Evolutionary conservation across 1,140 invertebrate genomes (phyloP).

Genomic region (Macrostomum lignano): DNA sequence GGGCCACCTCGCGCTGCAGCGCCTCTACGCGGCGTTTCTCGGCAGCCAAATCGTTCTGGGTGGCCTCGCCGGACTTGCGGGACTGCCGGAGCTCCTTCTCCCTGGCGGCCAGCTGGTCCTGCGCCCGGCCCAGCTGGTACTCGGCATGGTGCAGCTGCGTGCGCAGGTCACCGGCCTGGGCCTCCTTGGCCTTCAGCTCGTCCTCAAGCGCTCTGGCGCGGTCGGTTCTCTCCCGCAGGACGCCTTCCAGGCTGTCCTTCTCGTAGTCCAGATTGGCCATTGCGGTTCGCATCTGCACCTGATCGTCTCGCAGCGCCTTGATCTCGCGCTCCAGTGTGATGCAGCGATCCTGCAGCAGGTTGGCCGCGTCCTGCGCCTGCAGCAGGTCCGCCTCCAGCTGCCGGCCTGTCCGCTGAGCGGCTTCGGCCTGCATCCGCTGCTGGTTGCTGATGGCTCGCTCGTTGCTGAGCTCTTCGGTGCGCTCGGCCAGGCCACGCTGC

Average conservation of each 20-base stretch:
- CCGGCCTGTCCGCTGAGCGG: conserved; percentile 13
- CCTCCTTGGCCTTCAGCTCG: conserved; percentile 13
- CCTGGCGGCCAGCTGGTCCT: background rate
- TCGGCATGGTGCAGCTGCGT: background rate
- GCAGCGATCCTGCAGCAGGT: conserved; percentile 14
- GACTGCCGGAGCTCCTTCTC: background rate
- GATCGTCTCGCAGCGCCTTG: conserved; percentile 10
- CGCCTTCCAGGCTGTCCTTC: conserved; percentile 21
- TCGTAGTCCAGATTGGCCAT: conserved; percentile 19
- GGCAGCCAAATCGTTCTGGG: conserved; percentile 9
- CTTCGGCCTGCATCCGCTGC: conserved; percentile 13
- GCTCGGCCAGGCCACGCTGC: conserved; percentile 13
- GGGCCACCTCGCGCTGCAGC: conserved; percentile 19
- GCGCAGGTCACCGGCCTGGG: background rate
- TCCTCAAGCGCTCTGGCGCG: conserved; percentile 13
- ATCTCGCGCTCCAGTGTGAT: conserved; percentile 13
- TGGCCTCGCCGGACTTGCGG: background rate
- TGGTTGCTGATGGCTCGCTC: conserved; percentile 8
- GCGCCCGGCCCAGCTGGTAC: background rate
- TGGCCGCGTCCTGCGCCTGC: conserved; percentile 12
- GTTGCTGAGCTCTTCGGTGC: conserved; percentile 8
- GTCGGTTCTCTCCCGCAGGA: conserved; percentile 23
- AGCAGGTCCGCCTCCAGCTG: too few relatives aligned
- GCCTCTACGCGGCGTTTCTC: conserved; percentile 18
- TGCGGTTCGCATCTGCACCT: conserved; percentile 13